Evolutionary conservation across 2,113 vertebrate genomes (phyloP).

Genomic region (Anseranas semipalmata): DNA sequence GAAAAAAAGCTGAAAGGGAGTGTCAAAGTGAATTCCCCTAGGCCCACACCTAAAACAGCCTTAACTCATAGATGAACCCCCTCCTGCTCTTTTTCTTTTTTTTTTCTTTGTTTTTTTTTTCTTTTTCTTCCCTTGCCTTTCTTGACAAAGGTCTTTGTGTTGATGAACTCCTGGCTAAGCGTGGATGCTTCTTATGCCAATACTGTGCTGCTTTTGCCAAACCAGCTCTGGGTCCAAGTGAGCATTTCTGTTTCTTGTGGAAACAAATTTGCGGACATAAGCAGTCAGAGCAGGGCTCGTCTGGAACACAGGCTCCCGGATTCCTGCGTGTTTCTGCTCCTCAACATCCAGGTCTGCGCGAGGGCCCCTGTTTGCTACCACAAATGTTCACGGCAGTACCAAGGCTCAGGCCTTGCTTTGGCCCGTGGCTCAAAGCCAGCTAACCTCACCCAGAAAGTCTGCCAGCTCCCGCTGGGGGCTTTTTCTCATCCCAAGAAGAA

Average conservation of each 20-base stretch:
- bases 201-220: not conserved
- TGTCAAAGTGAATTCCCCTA: conserved; percentile 55
- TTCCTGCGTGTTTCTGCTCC: not conserved
- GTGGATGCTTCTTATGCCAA: not conserved
- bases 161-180: not conserved
- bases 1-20: conserved; percentile 39
- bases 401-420: no score
- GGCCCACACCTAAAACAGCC: conserved; percentile 58
- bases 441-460: no score
- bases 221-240: not conserved
- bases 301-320: not conserved
- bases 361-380: not conserved
- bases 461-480: no score
- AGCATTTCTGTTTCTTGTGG: not conserved
- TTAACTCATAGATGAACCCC: conserved; percentile 22
- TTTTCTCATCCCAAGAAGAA: no score
- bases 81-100: not conserved
- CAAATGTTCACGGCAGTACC: no score
- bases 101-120: not conserved
- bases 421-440: no score
- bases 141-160: not conserved
- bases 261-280: not conserved
- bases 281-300: not conserved
- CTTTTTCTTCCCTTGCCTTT: not conserved
- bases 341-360: not conserved